phyloP scores from a whole-genome alignment of 2,888 invertebrate species.

The Macropis europaea region DNA sequence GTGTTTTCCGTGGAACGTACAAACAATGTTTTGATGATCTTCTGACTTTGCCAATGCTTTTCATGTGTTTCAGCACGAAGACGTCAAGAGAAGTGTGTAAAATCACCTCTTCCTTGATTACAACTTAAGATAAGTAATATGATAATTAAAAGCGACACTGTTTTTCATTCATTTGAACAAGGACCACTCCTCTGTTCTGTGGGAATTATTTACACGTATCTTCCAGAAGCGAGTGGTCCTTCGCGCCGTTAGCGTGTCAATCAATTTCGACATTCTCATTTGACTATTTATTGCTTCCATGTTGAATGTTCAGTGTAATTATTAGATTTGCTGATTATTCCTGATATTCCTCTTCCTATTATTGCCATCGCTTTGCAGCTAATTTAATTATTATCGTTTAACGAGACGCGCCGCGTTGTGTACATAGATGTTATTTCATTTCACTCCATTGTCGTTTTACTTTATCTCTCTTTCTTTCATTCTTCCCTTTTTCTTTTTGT shows the following conservation, averaged over 20 bases:
- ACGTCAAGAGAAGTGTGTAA: conserved; percentile 61
- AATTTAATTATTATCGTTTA: conserved; percentile 52
- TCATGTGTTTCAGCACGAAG: conserved; percentile 61
- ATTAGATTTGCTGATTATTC: conserved; percentile 52
- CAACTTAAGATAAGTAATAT: conserved; percentile 52
- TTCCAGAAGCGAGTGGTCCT: conserved; percentile 31
- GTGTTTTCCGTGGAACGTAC: conserved; percentile 31
- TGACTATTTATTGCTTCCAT: conserved; percentile 65
- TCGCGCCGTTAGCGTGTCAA: conserved; percentile 35
- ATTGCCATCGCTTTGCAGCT: conserved; percentile 45
- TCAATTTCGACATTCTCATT: conserved; percentile 54
- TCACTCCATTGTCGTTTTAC: no score
- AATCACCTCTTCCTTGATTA: conserved; percentile 60
- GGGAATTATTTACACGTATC: conserved; percentile 23
- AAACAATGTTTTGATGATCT: conserved; percentile 11
- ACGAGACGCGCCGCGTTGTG: conserved; percentile 23
- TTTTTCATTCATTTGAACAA: conserved; percentile 33
- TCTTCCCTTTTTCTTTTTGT: conserved; percentile 9
- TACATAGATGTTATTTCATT: conserved; percentile 52
- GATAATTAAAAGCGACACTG: conserved; percentile 31
- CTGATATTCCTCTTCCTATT: conserved; percentile 54
- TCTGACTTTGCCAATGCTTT: conserved; percentile 30
- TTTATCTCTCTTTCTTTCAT: conserved; percentile 14
- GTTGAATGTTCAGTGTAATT: conserved; percentile 61
- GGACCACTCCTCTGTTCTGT: conserved; percentile 27